These are phyloP conservation scores for Erythrocercus mccallii DNA, from an alignment of 2,113 vertebrate species.

Conservation along the genomic window DNA sequence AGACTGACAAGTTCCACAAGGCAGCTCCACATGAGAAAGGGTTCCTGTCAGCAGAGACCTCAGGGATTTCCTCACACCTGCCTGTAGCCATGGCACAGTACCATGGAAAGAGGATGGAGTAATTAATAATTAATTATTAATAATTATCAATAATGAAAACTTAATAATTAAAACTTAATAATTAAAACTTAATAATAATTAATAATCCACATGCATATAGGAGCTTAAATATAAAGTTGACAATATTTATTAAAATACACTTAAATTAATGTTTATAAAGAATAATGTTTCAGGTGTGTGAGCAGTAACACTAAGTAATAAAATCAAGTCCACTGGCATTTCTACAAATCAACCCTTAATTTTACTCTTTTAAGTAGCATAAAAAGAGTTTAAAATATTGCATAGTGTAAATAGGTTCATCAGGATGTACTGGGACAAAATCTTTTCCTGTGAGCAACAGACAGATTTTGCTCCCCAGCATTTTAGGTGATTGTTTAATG, in stretches of 20 bases:
- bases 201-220: neutral
- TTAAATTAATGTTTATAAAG: neutral
- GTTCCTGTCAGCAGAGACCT: neutral
- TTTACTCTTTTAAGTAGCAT: neutral
- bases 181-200: neutral
- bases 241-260: neutral
- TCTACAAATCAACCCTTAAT: neutral
- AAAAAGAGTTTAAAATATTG: neutral
- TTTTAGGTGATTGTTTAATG: neutral
- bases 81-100: neutral
- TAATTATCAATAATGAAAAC: too few species aligned
- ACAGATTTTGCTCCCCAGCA: neutral
- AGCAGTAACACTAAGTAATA: neutral
- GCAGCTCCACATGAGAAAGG: neutral
- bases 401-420: neutral
- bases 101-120: neutral
- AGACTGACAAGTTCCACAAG: neutral
- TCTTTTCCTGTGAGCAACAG: neutral
- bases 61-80: neutral
- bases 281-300: neutral
- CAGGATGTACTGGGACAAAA: neutral
- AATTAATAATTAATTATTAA: neutral
- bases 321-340: neutral
- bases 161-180: neutral
- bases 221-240: neutral